Evolutionary conservation across 1,140 invertebrate species (phyloP), one percentile per base, ranked within the genome.

Genomic region (Heliconius hewitsoni): DNA sequence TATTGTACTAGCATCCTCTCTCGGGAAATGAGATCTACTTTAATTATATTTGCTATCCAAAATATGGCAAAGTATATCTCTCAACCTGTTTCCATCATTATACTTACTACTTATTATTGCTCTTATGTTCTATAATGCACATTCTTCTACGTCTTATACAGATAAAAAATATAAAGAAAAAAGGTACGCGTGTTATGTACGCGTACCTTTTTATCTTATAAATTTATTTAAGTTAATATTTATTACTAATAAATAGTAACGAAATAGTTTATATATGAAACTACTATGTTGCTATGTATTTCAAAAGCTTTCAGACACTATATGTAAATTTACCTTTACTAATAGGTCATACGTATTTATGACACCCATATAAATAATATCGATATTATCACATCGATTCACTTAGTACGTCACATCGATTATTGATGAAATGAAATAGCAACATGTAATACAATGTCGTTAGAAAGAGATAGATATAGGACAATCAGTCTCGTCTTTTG

Each of bases 401-500:
- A 19, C 8, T 16, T 39, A 1, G 71, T 50, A 66, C 77, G 77
- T 78, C 70, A 80, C 52, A 79, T 71, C 76, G 57, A 80, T 74
- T 79, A 82, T 57, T 80, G 75, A 81, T 75, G 78, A 76, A 83
- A 79, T 23, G 85, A 85, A 85, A 88, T 74, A 71, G 74, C 74
- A 80, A 57, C 70, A 86, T 81, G 76, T 84, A 82, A 84, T 74
- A 30, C 85, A 87, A 90, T 86, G 89, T 78, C 84, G 77, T 70
- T 76, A 71, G 83, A 89, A 42, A 79, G 84, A 82, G 87, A 87
- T 76, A 79, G 82, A 9, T 78, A 83, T 81, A 87, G 27, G 81
- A 84, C 81, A 80, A 66, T 76, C 50, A 72, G 84, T 73, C 83
- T 55, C 82, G 82, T 81, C 82, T 81, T 81, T 76, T 87, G 85